Evolutionary conservation across 2,888 invertebrate genomes (phyloP).

Genomic region (Noctuana brunneofusca): DNA sequence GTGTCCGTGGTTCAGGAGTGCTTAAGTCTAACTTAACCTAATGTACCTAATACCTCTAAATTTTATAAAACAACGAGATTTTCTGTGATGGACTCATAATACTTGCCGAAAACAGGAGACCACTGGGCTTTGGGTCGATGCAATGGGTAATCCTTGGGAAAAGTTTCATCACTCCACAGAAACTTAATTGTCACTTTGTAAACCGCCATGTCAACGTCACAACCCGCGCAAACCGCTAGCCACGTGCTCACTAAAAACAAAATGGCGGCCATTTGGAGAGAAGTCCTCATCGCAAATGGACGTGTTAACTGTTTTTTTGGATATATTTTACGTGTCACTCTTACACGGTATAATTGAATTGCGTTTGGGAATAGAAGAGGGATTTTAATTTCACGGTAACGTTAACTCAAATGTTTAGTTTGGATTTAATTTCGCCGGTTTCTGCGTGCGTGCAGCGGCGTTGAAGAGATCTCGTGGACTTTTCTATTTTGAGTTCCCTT

Average conservation of each 20-base stretch:
- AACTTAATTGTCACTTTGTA: constrained; percentile 94
- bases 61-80: no score
- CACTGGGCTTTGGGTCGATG: constrained; percentile 96
- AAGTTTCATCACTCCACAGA: constrained; percentile 93
- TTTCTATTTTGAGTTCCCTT: constrained; percentile 77
- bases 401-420: constrained; percentile 41
- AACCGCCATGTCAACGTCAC: constrained; percentile 90
- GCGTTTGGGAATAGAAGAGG: constrained; percentile 30
- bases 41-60: no score
- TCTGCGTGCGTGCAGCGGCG: constrained; percentile 66
- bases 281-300: constrained; percentile 54
- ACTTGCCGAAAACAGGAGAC: constrained; percentile 95
- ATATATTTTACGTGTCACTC: constrained; percentile 20
- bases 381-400: constrained; percentile 44
- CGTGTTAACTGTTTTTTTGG: constrained; percentile 42
- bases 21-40: no score
- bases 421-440: constrained; percentile 45
- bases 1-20: no score
- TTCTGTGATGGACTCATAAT: no score
- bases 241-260: constrained; percentile 58
- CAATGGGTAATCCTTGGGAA: constrained; percentile 95
- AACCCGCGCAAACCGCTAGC: constrained; percentile 62
- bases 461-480: constrained; percentile 68
- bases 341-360: constrained; percentile 25
- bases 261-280: constrained; percentile 63